Conservation (phyloP, 2,888 invertebrate species). For the Dromius quadrimaculatus region DNA sequence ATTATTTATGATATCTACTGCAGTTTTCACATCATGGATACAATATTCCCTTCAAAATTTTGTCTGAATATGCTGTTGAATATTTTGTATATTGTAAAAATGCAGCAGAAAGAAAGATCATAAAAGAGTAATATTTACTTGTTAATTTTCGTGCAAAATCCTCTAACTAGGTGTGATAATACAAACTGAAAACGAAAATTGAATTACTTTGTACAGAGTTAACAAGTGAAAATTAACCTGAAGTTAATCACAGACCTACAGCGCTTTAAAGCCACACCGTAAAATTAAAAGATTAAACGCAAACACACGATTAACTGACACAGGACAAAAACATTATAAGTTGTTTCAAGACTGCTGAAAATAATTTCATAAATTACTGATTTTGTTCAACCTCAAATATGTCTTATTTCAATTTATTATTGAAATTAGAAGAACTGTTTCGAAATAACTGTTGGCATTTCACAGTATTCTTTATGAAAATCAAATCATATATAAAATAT, state of each 20-base stretch:
- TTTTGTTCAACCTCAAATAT: conserved; percentile 26
- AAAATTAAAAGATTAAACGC: conserved; percentile 38
- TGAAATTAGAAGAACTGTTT: too few relatives aligned
- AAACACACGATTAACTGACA: conserved; percentile 37
- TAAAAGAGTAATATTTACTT: conserved; percentile 9
- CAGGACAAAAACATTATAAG: conserved; percentile 34
- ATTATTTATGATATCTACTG: too few relatives aligned
- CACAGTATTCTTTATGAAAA: conserved; percentile 26
- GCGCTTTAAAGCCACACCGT: conserved; percentile 31
- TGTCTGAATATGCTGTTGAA: too few relatives aligned
- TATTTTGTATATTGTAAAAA: too few relatives aligned
- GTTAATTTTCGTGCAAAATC: conserved; percentile 17
- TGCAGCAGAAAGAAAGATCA: background rate
- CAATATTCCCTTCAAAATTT: too few relatives aligned
- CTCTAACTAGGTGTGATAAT: conserved; percentile 28
- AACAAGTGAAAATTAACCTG: conserved; percentile 29
- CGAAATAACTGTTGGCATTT: too few relatives aligned
- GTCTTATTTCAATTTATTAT: conserved; percentile 16
- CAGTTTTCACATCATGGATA: too few relatives aligned
- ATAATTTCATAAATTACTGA: conserved; percentile 32
- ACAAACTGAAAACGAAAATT: conserved; percentile 33
- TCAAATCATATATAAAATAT: conserved; percentile 17
- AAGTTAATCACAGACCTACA: conserved; percentile 37
- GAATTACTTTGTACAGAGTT: conserved; percentile 38
- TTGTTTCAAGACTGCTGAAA: conserved; percentile 21